These are phyloP conservation scores for Remorina albescens DNA, from an alignment of 2,797 vertebrate species.

Conservation along the genomic window DNA sequence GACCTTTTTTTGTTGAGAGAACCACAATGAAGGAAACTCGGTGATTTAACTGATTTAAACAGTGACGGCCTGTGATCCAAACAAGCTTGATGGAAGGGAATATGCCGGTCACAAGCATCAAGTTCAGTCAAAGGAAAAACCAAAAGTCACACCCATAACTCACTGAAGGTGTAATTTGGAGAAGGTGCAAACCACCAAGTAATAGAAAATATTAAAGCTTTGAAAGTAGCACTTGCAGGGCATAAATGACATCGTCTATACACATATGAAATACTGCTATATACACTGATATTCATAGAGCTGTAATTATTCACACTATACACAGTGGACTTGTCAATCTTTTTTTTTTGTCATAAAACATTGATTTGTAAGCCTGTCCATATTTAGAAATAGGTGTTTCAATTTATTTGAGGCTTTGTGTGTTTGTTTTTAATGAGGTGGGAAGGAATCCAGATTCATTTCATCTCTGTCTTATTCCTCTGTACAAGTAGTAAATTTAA, in stretches of 20 bases:
- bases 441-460: slow-evolving; percentile 3
- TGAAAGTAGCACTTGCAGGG: slow-evolving; percentile 57
- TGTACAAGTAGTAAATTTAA: slow-evolving; percentile 1
- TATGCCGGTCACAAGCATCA: background rate
- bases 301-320: slow-evolving; percentile 66
- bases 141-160: background rate
- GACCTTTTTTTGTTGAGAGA: no score
- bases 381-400: slow-evolving; percentile 13
- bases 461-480: background rate
- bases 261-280: slow-evolving; percentile 61
- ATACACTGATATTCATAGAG: slow-evolving; percentile 54
- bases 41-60: background rate
- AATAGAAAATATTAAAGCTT: slow-evolving; percentile 59
- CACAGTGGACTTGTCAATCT: slow-evolving; percentile 36
- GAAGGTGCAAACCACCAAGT: slow-evolving; percentile 20
- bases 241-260: slow-evolving; percentile 46
- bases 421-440: background rate
- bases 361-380: slow-evolving; percentile 7
- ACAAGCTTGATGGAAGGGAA: background rate
- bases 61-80: background rate
- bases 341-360: slow-evolving; percentile 25
- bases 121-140: background rate
- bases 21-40: no score
- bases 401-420: background rate
- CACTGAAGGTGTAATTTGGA: background rate